Conservation (phyloP, 2,113 vertebrate species). For the Thunnus maccoyii region DNA sequence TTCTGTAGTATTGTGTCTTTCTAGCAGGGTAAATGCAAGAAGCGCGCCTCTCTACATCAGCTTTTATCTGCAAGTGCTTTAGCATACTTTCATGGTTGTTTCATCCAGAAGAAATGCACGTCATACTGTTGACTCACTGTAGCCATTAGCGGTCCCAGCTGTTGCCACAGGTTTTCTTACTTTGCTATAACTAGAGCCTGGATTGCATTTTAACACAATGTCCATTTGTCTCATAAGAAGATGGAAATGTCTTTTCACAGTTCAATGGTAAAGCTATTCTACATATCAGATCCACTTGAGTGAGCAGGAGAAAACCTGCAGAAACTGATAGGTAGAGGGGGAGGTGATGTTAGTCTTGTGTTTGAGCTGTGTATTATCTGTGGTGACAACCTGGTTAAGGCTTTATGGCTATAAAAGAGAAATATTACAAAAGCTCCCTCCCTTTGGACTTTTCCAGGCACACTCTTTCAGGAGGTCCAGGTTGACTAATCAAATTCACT, state of each 20-base stretch:
- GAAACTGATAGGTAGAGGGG: not conserved
- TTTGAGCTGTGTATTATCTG: slow-evolving; percentile 19
- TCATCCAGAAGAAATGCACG: slow-evolving; percentile 33
- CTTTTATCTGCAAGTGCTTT: slow-evolving; percentile 7
- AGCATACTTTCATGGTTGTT: slow-evolving; percentile 33
- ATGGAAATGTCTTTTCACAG: not conserved
- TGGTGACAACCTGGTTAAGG: slow-evolving; percentile 26
- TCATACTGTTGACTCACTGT: slow-evolving; percentile 23
- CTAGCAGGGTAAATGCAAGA: too few relatives aligned
- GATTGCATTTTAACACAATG: not conserved
- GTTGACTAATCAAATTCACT: slow-evolving; percentile 48
- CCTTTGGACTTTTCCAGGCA: slow-evolving; percentile 16
- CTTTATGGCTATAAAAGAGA: slow-evolving; percentile 32
- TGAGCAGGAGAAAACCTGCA: not conserved
- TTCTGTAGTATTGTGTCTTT: too few relatives aligned
- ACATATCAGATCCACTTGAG: not conserved
- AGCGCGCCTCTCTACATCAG: not conserved
- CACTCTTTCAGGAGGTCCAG: slow-evolving; percentile 25
- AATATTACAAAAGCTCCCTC: slow-evolving; percentile 26
- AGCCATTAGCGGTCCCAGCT: slow-evolving; percentile 46
- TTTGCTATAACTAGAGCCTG: not conserved
- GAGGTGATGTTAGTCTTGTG: not conserved
- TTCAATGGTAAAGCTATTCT: not conserved
- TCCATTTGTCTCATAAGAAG: not conserved
- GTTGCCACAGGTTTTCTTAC: slow-evolving; percentile 20